Base-by-base conservation (phyloP, 1,140 invertebrate species). In the Drosophila ananassae region DNA sequence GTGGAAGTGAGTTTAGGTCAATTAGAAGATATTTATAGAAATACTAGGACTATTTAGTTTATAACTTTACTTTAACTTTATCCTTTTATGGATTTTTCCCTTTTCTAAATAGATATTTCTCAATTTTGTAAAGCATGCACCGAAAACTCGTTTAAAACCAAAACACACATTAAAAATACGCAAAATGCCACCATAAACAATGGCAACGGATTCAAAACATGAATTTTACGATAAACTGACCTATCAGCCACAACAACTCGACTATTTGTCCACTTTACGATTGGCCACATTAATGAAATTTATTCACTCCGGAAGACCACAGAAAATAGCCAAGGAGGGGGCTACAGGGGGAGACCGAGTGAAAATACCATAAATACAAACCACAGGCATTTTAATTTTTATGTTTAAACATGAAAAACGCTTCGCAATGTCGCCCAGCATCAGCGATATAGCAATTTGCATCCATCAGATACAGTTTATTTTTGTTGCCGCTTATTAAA, bases 241-340 rank as follows among this genome's bases (percentile, higher is more conserved):
- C 48, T 48, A 44, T 46, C 52, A 44, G 41, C 17, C 47, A 21
- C 30, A 56, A 22, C 53, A 48, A 32, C 48, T 12, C n/a, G 47
- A 46, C 58, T 73, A 80, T 57, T 67, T 67, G 53, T 48, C 47
- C 56, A 81, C 58, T 81, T 81, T 78, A 82, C 79, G 73, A 81
- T 82, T 82, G 79, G 58, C 74, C 79, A 64, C 61, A 81, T 81
- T 81, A 81, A 82, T 67, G 53, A 78, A 82, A 82, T 78, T 78
- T 75, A 82, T 83, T 57, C 58, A 83, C 74, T 75, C 74, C 73
- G 63, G 69, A 61, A 62, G 79, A 82, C 79, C 79, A 41, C 78
- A 80, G 17, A 39, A 44, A 50, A 55, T 10, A 24, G 51, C 10
- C 7, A 25, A 21, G 4, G 34, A 3, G 3, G 34, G 3, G 34